These are phyloP conservation scores for Cheilinus undulatus DNA, from an alignment of 2,113 vertebrate species.

Conservation along the genomic window DNA sequence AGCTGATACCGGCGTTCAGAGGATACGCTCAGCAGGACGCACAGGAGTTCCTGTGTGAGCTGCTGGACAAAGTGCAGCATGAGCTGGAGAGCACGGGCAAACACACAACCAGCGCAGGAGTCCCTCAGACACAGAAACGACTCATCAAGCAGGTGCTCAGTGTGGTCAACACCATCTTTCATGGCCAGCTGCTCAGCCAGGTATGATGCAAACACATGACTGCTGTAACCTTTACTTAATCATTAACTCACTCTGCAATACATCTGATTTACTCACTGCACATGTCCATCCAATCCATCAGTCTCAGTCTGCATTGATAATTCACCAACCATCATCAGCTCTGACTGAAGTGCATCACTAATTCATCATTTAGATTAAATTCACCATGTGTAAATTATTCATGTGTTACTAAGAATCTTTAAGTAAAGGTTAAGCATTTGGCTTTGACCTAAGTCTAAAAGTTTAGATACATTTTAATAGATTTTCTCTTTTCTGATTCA, in stretches of 20 bases:
- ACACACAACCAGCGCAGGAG: conserved; percentile 84
- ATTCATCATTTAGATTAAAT: conserved; percentile 1
- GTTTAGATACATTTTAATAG: neutral
- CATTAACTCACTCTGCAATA: neutral
- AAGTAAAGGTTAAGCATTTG: neutral
- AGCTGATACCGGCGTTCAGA: conserved; percentile 95
- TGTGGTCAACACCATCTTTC: conserved; percentile 99
- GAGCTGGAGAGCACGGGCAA: conserved; percentile 94
- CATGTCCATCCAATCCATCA: conserved; percentile 1
- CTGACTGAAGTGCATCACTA: neutral
- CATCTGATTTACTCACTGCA: neutral
- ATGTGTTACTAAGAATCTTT: neutral
- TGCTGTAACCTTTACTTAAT: neutral
- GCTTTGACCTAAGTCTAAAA: neutral
- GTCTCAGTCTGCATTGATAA: neutral
- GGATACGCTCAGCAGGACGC: conserved; percentile 99
- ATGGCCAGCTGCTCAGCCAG: conserved; percentile 98
- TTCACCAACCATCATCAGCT: neutral
- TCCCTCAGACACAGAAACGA: conserved; percentile 92
- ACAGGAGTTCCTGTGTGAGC: conserved; percentile 97
- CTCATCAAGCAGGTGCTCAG: conserved; percentile 98
- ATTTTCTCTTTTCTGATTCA: neutral
- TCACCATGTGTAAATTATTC: neutral
- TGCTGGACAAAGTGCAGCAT: conserved; percentile 97
- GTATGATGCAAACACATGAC: conserved; percentile 73